Base-by-base conservation (phyloP, 2,113 vertebrate genomes). In the Talpa occidentalis region DNA sequence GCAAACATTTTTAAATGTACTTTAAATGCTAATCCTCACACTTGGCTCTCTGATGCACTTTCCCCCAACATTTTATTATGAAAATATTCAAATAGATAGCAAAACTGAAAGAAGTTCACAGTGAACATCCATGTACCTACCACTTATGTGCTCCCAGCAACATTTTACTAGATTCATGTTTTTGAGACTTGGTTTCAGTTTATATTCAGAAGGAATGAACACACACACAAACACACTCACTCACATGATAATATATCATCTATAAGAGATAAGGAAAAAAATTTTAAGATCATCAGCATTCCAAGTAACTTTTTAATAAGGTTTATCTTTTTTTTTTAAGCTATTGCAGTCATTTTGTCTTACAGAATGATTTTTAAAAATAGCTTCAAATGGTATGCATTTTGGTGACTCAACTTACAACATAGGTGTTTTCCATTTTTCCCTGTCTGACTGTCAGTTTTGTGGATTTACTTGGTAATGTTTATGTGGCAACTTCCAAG, bases 1-100 rank as follows among this genome's bases (percentile, higher is more conserved):
- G 98, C 98, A 35, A 93, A 44, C 62, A 52, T 70, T 96, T 90
- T 84, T 59, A 93, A 74, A 44, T 88, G 67, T 62, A 11, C 24
- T 76, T 84, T 47, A 67, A 62, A 60, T 69, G 60, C 5, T 92
- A 37, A 17, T 73, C 11, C 0, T 78, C 84, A 69, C 3, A 40
- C 90, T 95, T 77, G 74, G 88, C 89, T 92, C n/a, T 89, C 56
- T 30, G 62, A 54, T 80, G 70, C 88, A 49, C 40, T 73, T 95
- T 66, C 12, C 1, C 3, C 32, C 35, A 72, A 9, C 32, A 56
- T 90, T 96, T 96, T 70, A 79, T 82, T 80, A 56, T 42, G 64
- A 40, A 78, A 83, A 60, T 70, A 78, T 94, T 92, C 30, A 80
- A 70, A 69, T 17, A 82, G 88, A 80, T 37, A 76, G 62, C 42